Conservation (phyloP, 2,797 vertebrate genomes). For the Microctenopoma lineatum region DNA sequence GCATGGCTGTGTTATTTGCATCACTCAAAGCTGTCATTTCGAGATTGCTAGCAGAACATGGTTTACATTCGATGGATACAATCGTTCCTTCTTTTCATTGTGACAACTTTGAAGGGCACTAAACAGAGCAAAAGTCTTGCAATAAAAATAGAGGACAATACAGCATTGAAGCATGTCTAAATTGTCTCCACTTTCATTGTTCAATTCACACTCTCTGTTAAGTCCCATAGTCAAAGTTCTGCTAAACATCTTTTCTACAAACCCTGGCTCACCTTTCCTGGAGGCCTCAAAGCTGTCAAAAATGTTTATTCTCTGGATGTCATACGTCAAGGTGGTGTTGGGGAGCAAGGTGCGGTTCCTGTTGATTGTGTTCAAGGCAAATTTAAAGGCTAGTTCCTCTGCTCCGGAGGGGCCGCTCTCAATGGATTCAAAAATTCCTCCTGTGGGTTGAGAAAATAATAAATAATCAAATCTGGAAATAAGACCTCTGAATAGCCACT, state of each 20-base stretch:
- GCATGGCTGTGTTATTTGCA: not conserved
- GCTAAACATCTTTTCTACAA: not conserved
- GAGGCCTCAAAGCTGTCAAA: constrained; percentile 99
- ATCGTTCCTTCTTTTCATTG: too few species aligned
- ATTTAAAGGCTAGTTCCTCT: constrained; percentile 98
- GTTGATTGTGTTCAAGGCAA: constrained; percentile 99
- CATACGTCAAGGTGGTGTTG: constrained; percentile 97
- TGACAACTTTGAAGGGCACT: not conserved
- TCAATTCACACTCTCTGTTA: not conserved
- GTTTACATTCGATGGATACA: not conserved
- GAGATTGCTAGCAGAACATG: not conserved
- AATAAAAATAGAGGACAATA: not conserved
- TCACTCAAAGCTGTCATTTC: not conserved
- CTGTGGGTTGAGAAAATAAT: constrained; percentile 68
- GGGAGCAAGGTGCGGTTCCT: constrained; percentile 98
- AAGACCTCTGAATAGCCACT: constrained; percentile 21
- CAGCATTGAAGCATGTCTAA: not conserved
- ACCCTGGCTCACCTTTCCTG: constrained; percentile 91
- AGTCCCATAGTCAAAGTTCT: not conserved
- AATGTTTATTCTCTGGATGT: constrained; percentile 99
- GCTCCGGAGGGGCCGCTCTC: constrained; percentile 98
- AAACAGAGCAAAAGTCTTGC: not conserved
- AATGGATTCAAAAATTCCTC: constrained; percentile 98
- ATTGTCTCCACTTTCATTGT: not conserved
- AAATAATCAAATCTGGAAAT: constrained; percentile 6